Conservation (phyloP, 2,113 vertebrate species). For the Passer domesticus region DNA sequence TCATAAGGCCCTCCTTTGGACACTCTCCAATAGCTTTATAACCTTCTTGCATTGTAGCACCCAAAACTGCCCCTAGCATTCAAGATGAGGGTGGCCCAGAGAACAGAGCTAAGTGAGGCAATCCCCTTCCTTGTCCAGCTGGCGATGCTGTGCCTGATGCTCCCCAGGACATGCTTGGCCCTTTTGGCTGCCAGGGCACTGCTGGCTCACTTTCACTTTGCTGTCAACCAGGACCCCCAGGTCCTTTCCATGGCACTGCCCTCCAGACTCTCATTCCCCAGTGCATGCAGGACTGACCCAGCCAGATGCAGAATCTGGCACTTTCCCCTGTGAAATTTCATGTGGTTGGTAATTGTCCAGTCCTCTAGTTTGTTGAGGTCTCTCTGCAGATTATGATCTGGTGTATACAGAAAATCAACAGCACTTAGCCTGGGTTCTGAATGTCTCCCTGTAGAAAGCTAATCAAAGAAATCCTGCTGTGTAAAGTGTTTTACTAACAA, state of each 20-base stretch:
- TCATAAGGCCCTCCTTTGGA: not conserved
- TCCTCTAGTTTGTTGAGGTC: not conserved
- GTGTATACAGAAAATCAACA: not conserved
- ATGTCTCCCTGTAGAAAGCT: not conserved
- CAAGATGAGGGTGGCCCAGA: fast-evolving
- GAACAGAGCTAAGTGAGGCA: fast-evolving
- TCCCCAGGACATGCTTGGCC: fast-evolving
- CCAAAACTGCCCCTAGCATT: not conserved
- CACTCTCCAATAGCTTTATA: not conserved
- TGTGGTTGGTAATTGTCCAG: not conserved
- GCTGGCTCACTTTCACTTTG: fast-evolving
- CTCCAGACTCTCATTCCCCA: not conserved
- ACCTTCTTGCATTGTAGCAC: not conserved
- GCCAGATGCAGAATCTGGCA: not conserved
- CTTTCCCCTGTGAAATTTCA: not conserved
- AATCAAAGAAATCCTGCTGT: not conserved
- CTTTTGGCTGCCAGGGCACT: not conserved
- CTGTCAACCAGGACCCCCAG: fast-evolving
- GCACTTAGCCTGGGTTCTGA: not conserved
- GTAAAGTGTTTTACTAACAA: not conserved
- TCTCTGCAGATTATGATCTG: not conserved
- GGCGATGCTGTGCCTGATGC: fast-evolving
- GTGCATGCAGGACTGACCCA: not conserved
- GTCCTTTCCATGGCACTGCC: too few relatives aligned
- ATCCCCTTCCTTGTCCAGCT: fast-evolving